A percentile compares a stretch with the other conserved stretches of the same genome.
Evolutionary conservation across 2,888 invertebrate genomes (phyloP).

Genomic region (Orchesella flavescens): DNA sequence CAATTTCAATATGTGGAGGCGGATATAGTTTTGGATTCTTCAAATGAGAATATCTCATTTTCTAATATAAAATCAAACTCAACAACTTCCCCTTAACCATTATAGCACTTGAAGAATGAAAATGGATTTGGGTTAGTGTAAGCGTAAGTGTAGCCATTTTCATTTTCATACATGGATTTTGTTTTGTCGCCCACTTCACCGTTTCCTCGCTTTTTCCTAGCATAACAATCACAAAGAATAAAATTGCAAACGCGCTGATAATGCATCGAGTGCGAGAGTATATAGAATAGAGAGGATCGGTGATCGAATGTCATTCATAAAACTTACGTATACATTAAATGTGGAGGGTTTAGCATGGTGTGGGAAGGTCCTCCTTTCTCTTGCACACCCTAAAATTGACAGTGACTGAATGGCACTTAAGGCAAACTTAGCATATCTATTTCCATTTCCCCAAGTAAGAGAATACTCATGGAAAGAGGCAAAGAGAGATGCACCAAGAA

Average conservation of each 20-base stretch:
- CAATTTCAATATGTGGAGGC: constrained; percentile 8
- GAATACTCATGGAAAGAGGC: constrained; percentile 18
- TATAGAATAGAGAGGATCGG: background rate
- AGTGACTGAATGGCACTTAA: constrained; percentile 63
- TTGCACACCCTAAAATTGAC: constrained; percentile 57
- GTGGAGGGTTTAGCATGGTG: no score
- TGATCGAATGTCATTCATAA: constrained; percentile 35
- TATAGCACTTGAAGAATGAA: constrained; percentile 45
- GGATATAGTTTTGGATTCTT: constrained; percentile 3
- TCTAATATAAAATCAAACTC: constrained; percentile 43
- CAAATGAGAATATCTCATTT: constrained; percentile 1
- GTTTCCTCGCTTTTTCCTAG: background rate
- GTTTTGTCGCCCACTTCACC: background rate
- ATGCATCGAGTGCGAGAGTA: background rate
- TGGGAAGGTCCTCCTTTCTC: constrained; percentile 42
- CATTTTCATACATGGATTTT: constrained; percentile 2
- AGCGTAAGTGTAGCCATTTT: background rate
- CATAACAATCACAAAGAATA: background rate
- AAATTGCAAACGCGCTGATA: constrained; percentile 3
- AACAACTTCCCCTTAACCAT: constrained; percentile 18
- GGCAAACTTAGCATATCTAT: constrained; percentile 58
- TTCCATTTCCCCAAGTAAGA: constrained; percentile 24
- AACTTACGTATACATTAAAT: background rate
- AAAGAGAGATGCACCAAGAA: constrained; percentile 4
- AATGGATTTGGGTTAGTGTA: constrained; percentile 46